Evolutionary conservation across 2,888 invertebrate genomes (phyloP), one percentile per base, ranked within the genome.

Genomic region (Octodonta nipae): DNA sequence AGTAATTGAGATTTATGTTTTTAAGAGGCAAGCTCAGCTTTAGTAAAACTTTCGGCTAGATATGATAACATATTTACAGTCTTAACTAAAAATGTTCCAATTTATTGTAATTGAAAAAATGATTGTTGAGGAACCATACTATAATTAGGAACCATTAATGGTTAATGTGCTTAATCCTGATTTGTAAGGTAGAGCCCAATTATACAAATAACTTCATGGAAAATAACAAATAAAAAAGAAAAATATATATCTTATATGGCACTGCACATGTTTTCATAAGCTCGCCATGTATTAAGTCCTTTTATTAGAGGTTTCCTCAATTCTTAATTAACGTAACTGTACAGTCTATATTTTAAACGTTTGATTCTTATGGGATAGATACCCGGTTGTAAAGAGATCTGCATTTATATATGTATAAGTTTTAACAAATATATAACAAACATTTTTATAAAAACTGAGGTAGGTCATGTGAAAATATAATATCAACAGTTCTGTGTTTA

Each of bases 71-170:
- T n/a, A n/a, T n/a, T n/a, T n/a, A n/a, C n/a, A n/a, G n/a, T n/a
- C n/a, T n/a, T n/a, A n/a, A n/a, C n/a, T 30, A 11, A 7, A 14
- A 16, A 12, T 11, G 10, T 26, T 26, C 10, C 28, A 36, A 26
- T 30, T 25, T 15, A 25, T 25, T 32, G 20, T 10, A 29, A 26
- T 26, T 2, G 10, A 12, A 26, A n/a, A n/a, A 48, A 46, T 43
- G 52, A 58, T 60, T 58, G 61, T 60, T 59, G 60, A 59, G 58
- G 58, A 56, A 60, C 59, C 55, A 59, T 56, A 54, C 51, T 49
- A 38, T 51, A 52, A 52, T 50, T 60, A 61, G 61, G 61, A 60
- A 62, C 61, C 56, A 59, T 55, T 54, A 51, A 53, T 55, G 52
- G 54, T 55, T 58, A 55, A 55, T 59, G 58, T 57, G 57, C 59